Conservation (phyloP, 2,797 vertebrate species). For the Tapera naevia region DNA sequence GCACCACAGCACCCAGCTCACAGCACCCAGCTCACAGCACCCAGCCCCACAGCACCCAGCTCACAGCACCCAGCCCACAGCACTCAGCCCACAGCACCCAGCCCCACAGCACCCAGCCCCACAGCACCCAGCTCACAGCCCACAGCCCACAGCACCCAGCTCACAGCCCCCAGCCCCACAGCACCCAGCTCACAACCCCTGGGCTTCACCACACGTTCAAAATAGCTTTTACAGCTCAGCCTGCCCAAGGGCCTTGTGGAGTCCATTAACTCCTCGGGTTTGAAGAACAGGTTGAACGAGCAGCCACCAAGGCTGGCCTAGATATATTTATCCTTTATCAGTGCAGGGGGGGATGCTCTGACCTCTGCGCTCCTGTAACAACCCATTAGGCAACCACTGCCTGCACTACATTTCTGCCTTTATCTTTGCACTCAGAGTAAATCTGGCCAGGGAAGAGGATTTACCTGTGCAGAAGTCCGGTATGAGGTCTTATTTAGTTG, state of each 20-base stretch:
- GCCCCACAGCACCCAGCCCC: background rate
- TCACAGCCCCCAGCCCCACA: background rate
- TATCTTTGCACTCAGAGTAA: background rate
- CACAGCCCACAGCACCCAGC: background rate
- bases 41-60: background rate
- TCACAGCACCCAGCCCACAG: background rate
- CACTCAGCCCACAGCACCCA: no score
- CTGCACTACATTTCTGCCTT: background rate
- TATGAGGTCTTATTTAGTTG: background rate
- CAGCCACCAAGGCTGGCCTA: background rate
- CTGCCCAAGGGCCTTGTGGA: background rate
- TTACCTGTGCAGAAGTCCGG: background rate
- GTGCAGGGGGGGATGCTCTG: background rate
- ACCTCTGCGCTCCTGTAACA: background rate
- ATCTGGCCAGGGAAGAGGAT: background rate
- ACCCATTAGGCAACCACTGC: background rate
- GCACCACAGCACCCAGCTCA: no score
- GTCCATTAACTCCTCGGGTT: background rate
- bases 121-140: no score
- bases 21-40: no score
- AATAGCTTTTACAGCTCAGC: background rate
- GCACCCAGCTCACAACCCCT: background rate
- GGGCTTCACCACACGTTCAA: background rate
- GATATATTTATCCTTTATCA: background rate
- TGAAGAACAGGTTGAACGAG: background rate